Base-by-base conservation (phyloP, 2,797 vertebrate species). In the Hirundo rustica region DNA sequence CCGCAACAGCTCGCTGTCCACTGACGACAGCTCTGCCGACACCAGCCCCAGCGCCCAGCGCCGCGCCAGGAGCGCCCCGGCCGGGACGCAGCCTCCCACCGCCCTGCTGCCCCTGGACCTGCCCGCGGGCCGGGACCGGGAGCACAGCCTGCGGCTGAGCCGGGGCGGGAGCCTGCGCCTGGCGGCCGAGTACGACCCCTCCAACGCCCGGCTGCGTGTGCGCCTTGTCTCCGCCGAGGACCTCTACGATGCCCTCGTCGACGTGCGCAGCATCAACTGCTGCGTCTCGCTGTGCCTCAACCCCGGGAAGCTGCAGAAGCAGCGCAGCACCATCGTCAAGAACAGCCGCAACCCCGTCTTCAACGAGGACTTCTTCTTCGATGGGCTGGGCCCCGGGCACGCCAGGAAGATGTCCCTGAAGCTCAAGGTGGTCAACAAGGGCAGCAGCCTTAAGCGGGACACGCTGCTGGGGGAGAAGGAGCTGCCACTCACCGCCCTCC, bases 311-410 rank as follows among this genome's bases (percentile, higher is more conserved):
- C 97, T 99, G 93, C 99, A 99, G 98, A 99, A 99, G 93, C 99
- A 99, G 80, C 97, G 99, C 75, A 99, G 99, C 98, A 99, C 99
- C 97, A 99, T 99, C n/a, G 98, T 99, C 97, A 99, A 99, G 97
- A 99, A 99, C 97, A 99, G 99, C 98, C 98, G 99, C 92, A 99
- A 98, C 94, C 99, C 99, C 0, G 85, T 99, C 95, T 99, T 99
- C 98, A 99, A 99, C 4, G 99, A 99, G 97, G 99, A 99, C 97
- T 99, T 99, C 97, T 99, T 99, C 98, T 99, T 99, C 11, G 99
- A 99, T 8, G 98, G 98, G 10, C 97, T 99, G 88, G 98, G 98
- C 27, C 95, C 98, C 0, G 97, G 97, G 29, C 98, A 99, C 14
- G 98, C 97, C 81, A 99, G 98, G 93, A 99, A 98, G 94, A 98